phyloP scores from a whole-genome alignment of 2,797 vertebrate genomes.

The Chelon auratus region DNA sequence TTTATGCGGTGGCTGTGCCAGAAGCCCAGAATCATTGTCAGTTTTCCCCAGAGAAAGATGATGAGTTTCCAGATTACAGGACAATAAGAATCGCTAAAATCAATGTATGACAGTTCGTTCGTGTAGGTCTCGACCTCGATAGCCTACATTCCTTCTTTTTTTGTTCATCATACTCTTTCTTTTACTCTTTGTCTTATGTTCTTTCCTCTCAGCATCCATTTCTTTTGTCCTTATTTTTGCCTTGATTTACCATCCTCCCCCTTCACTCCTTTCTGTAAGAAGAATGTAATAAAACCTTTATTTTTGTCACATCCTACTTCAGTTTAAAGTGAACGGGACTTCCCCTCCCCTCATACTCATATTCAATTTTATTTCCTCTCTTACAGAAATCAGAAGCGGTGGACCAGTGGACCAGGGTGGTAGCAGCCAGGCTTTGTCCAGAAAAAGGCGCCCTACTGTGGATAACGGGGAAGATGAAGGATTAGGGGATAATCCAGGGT shows the following conservation, averaged over 20 bases:
- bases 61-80: too few species aligned
- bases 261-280: constrained; percentile 20
- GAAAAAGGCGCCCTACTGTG: constrained; percentile 26
- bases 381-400: constrained; percentile 38
- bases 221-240: too few species aligned
- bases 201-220: too few species aligned
- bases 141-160: too few species aligned
- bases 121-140: too few species aligned
- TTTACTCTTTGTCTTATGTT: too few species aligned
- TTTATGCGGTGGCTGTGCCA: too few species aligned
- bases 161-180: too few species aligned
- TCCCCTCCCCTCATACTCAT: constrained; percentile 4
- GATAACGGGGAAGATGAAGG: constrained; percentile 59
- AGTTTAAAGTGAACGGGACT: constrained; percentile 4
- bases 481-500: constrained; percentile 82
- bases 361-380: constrained; percentile 25
- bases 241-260: background rate
- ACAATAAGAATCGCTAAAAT: too few species aligned
- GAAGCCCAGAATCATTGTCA: too few species aligned
- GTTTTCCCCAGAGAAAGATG: too few species aligned
- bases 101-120: too few species aligned
- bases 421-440: constrained; percentile 21
- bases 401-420: constrained; percentile 30
- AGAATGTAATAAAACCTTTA: background rate
- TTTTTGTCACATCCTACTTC: constrained; percentile 7